phyloP scores from a whole-genome alignment of 2,113 vertebrate species.

The Helogale parvula region DNA sequence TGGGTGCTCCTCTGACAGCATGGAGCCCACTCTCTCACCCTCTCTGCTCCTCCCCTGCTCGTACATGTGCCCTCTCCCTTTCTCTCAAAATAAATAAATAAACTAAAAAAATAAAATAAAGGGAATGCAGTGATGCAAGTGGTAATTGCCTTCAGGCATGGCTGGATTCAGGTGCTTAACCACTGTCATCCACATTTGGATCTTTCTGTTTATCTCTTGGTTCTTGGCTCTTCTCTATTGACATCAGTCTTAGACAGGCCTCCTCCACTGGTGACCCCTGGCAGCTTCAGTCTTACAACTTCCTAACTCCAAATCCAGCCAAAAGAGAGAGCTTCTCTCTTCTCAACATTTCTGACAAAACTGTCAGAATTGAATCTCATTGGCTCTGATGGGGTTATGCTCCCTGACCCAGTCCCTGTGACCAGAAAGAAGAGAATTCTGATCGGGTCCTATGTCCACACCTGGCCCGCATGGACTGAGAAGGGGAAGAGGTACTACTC shows the following conservation, averaged over 20 bases:
- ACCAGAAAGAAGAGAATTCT: neutral
- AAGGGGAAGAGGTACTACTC: neutral
- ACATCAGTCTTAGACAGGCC: neutral
- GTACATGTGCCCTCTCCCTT: too few species aligned
- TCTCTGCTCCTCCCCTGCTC: too few species aligned
- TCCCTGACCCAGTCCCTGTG: neutral
- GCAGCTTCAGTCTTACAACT: neutral
- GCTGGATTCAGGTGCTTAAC: neutral
- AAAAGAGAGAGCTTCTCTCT: neutral
- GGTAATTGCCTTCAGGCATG: neutral
- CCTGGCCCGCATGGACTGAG: neutral
- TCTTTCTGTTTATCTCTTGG: neutral
- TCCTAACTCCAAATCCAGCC: neutral
- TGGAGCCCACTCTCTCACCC: too few species aligned
- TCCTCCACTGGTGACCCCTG: neutral
- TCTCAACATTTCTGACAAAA: conserved; percentile 16
- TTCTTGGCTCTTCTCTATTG: neutral
- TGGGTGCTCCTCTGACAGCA: too few species aligned
- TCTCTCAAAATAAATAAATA: too few species aligned
- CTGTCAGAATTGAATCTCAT: neutral
- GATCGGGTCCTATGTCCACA: neutral
- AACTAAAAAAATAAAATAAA: neutral
- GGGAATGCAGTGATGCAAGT: neutral
- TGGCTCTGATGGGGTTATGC: neutral
- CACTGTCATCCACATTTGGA: neutral